Base-by-base conservation (phyloP, 2,113 vertebrate genomes). In the Lepus americanus region DNA sequence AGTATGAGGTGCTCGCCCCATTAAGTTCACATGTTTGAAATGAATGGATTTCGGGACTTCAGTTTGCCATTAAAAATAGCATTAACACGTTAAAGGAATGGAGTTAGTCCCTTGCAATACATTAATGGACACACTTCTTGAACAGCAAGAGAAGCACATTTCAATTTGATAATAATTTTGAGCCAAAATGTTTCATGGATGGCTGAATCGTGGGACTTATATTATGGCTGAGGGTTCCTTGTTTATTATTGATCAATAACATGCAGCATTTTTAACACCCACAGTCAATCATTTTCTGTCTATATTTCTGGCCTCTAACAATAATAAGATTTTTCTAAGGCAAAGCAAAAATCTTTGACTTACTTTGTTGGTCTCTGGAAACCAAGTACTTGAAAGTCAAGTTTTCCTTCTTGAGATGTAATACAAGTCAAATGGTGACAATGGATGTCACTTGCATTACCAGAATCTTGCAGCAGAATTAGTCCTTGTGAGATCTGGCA, bases 121-220 rank as follows among this genome's bases (percentile, higher is more conserved):
- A 72, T 29, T 13, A 53, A 7, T 72, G 66, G 39, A 69, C 10
- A 25, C 16, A 79, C 11, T n/a, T 25, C 51, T 82, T 94, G 80
- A 85, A 81, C 3, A 44, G 59, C 13, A 73, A 89, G 74, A 77
- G 33, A 88, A 89, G 33, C 66, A 16, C 70, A 93, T 96, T 91
- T 90, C 66, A 91, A 80, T 91, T 92, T 4, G 74, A 9, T 74
- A 53, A 77, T 70, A 80, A 14, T 89, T 93, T 94, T 87, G 53
- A 80, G 72, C 3, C 31, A 59, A 7, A 13, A 64, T 78, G 5
- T 69, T 79, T 82, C 66, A 83, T 33, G 85, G 51, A 4, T 86
- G 9, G 70, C 63, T 53, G 79, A 82, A 89, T 5, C 29, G 73
- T 39, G 8, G 53, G 23, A 82, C 19, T 87, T 59, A 20, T 3